phyloP scores from a whole-genome alignment of 2,113 vertebrate genomes.

The Hyla sarda region DNA sequence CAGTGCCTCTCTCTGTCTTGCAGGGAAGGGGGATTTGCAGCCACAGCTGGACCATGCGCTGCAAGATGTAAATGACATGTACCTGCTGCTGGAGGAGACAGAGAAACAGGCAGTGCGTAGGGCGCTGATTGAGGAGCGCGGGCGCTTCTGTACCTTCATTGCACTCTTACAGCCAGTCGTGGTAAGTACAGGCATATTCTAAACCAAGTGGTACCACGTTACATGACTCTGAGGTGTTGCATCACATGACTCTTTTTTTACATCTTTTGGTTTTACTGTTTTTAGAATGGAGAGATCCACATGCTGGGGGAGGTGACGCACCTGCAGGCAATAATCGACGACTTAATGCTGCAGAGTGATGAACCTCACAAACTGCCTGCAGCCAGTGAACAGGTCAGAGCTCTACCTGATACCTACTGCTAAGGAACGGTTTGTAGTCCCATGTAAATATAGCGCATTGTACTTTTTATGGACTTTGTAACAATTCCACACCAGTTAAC shows the following conservation, averaged over 20 bases:
- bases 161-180: slow-evolving; percentile 91
- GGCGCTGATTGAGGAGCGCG: slow-evolving; percentile 91
- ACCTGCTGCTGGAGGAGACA: slow-evolving; percentile 94
- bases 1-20: background rate
- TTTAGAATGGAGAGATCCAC: slow-evolving; percentile 90
- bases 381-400: slow-evolving; percentile 91
- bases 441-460: no score
- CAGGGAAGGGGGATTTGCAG: slow-evolving; percentile 94
- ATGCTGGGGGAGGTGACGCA: slow-evolving; percentile 98
- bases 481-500: no score
- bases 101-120: slow-evolving; percentile 97
- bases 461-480: no score
- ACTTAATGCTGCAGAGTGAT: slow-evolving; percentile 87
- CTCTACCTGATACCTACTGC: background rate
- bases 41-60: slow-evolving; percentile 96
- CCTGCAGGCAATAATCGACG: slow-evolving; percentile 96
- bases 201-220: no score
- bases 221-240: background rate
- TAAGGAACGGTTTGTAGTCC: no score
- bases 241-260: background rate
- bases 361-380: slow-evolving; percentile 96
- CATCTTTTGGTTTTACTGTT: background rate
- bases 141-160: slow-evolving; percentile 94
- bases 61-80: slow-evolving; percentile 96
- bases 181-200: slow-evolving; percentile 75